Percentiles rank a stretch among this genome's conserved stretches.
Conservation (phyloP, 1,140 invertebrate genomes). For the Tyrophagus putrescentiae region DNA sequence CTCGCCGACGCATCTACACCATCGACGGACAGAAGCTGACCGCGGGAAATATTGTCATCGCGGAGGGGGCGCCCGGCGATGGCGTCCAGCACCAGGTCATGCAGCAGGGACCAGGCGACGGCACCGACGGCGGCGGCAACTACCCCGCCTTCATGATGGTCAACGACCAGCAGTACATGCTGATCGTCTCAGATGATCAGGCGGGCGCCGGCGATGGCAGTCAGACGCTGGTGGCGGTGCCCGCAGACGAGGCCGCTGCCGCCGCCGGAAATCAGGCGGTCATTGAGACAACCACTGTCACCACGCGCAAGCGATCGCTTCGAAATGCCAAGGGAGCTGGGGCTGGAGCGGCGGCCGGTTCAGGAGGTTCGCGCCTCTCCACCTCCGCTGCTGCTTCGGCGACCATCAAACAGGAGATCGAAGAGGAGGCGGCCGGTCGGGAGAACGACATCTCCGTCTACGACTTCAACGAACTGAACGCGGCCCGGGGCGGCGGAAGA, state of each 20-base stretch:
- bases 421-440: conserved; percentile 21
- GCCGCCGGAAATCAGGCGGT: neutral
- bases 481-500: conserved; percentile 41
- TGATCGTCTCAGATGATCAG: neutral
- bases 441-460: conserved; percentile 40
- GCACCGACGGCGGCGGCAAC: neutral
- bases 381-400: too few relatives aligned
- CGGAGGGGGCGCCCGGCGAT: conserved; percentile 19
- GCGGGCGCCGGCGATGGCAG: neutral
- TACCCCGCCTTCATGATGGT: conserved; percentile 5
- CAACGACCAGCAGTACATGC: neutral
- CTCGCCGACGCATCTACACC: neutral
- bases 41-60: conserved; percentile 17
- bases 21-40: conserved; percentile 11
- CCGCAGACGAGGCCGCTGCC: neutral
- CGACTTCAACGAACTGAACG: conserved; percentile 40
- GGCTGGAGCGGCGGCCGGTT: neutral
- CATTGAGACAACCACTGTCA: neutral
- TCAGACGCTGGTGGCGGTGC: neutral
- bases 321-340: too few relatives aligned
- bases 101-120: conserved; percentile 27
- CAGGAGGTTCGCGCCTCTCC: neutral
- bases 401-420: conserved; percentile 21
- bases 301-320: too few relatives aligned
- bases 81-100: conserved; percentile 30